A percentile compares a stretch with the other conserved stretches of the same genome.
These are phyloP conservation scores for Hylomyscus alleni DNA, from an alignment of 2,797 vertebrate species.

Conservation along the genomic window DNA sequence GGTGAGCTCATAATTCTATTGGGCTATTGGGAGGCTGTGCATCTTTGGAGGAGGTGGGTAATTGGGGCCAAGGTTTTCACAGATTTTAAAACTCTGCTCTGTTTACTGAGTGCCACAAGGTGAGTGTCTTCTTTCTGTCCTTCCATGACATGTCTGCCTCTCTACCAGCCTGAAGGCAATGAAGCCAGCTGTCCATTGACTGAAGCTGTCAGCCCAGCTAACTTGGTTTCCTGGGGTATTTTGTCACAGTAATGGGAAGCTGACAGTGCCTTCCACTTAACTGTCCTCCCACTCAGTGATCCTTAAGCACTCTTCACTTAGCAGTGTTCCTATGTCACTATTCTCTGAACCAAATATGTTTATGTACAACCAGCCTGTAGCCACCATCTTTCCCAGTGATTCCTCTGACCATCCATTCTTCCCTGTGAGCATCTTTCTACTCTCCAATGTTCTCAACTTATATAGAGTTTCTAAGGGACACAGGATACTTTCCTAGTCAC, in stretches of 20 bases:
- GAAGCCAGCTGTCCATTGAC: neutral
- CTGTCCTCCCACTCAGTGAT: neutral
- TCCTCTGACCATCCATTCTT: neutral
- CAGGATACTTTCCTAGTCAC: neutral
- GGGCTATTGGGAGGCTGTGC: neutral
- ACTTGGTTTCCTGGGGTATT: neutral
- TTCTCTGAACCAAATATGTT: neutral
- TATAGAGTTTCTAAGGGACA: neutral
- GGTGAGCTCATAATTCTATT: neutral
- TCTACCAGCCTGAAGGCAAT: neutral
- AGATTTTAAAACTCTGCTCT: neutral
- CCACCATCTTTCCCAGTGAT: neutral
- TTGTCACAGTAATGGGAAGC: neutral
- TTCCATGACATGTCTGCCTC: neutral
- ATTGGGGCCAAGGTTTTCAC: neutral
- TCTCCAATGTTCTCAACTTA: neutral
- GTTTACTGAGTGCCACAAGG: neutral
- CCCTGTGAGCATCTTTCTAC: neutral
- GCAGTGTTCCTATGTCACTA: neutral
- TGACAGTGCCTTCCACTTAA: neutral
- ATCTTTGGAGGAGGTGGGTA: neutral
- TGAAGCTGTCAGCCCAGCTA: neutral
- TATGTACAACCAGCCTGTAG: neutral
- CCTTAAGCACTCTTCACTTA: too few relatives aligned
- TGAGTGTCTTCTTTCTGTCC: neutral